These are phyloP conservation scores for Psix sp. DNA, from an alignment of 1,140 invertebrate genomes.

Conservation along the genomic window DNA sequence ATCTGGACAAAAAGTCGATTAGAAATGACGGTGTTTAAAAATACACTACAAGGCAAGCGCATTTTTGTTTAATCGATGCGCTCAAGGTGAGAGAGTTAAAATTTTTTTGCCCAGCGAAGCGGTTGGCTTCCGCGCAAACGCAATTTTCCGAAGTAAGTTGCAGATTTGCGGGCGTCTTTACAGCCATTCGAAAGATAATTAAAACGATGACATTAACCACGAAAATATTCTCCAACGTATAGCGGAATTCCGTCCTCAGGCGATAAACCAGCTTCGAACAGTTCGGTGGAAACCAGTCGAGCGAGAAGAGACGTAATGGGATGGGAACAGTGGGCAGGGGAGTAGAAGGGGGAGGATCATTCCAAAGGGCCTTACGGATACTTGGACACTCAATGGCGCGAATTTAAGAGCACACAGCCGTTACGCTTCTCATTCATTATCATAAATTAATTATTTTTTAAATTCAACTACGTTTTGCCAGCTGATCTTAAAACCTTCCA, in stretches of 20 bases:
- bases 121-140: constrained; percentile 24
- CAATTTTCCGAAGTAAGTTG: constrained; percentile 49
- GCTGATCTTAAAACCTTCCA: constrained; percentile 59
- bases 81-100: too few relatives aligned
- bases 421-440: constrained; percentile 77
- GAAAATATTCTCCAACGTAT: constrained; percentile 60
- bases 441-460: constrained; percentile 76
- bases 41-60: too few relatives aligned
- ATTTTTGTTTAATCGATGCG: too few relatives aligned
- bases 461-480: constrained; percentile 56
- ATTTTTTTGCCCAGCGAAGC: not conserved
- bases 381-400: constrained; percentile 76
- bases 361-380: constrained; percentile 74
- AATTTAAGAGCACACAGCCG: constrained; percentile 75
- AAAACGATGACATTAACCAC: constrained; percentile 61
- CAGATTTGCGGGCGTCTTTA: constrained; percentile 43
- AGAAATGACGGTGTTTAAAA: too few relatives aligned
- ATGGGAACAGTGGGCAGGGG: constrained; percentile 30
- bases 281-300: constrained; percentile 73
- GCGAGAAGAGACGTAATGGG: constrained; percentile 62
- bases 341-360: constrained; percentile 48
- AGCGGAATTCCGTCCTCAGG: constrained; percentile 61
- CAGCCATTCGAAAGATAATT: constrained; percentile 50
- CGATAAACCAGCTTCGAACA: constrained; percentile 73
- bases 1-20: too few relatives aligned